Percentiles rank a stretch among this genome's conserved stretches.
phyloP scores from a whole-genome alignment of 2,113 vertebrate genomes.

The Ailurus styani region DNA sequence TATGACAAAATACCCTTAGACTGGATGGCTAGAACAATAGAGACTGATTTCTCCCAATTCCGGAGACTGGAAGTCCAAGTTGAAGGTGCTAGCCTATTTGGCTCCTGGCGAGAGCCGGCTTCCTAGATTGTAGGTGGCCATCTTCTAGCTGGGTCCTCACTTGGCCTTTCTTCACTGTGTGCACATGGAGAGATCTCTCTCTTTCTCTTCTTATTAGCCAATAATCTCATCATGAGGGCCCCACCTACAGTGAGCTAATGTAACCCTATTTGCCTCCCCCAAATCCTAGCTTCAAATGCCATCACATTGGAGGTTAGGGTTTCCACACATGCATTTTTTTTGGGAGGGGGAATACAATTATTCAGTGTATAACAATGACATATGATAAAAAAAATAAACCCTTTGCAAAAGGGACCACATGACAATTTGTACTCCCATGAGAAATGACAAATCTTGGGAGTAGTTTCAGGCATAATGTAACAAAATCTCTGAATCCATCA shows the following conservation, averaged over 20 bases:
- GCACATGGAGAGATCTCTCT: not conserved
- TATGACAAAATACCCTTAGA: not conserved
- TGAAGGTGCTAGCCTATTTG: not conserved
- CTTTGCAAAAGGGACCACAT: not conserved
- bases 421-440: not conserved
- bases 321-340: not conserved
- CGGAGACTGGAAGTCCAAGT: not conserved
- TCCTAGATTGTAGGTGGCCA: not conserved
- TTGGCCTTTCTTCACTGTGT: not conserved
- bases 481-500: not conserved
- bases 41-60: not conserved
- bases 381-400: not conserved
- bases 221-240: not conserved
- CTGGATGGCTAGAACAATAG: not conserved
- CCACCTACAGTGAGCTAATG: not conserved
- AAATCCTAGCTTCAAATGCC: not conserved
- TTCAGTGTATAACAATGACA: not conserved
- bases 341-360: rapidly evolving
- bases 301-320: not conserved
- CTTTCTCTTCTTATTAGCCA: not conserved
- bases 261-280: not conserved
- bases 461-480: not conserved
- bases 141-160: not conserved
- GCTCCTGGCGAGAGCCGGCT: not conserved
- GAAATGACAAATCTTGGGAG: not conserved